Percentiles rank a stretch among this genome's conserved stretches.
Conservation (phyloP, 2,888 invertebrate genomes). For the Epirrhoe alternata region DNA sequence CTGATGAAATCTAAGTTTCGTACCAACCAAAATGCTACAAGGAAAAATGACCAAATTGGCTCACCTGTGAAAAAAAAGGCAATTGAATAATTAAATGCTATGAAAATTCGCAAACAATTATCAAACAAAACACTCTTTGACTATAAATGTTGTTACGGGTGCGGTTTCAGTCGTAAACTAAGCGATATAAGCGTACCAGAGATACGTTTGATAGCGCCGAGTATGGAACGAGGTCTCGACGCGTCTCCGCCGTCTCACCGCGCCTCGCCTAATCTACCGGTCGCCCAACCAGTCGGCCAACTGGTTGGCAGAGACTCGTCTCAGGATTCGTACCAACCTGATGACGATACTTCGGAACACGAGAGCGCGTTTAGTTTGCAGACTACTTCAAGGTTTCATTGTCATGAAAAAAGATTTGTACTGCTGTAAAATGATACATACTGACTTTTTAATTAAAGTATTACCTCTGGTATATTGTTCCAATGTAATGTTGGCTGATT, state of each 20-base stretch:
- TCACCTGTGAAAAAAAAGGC: background rate
- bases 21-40: background rate
- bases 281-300: conserved; percentile 26
- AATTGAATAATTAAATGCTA: background rate
- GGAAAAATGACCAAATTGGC: background rate
- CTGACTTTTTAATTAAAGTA: no score
- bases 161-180: conserved; percentile 86
- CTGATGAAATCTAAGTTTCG: background rate
- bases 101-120: background rate
- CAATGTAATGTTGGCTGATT: no score
- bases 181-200: conserved; percentile 91
- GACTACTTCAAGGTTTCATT: conserved; percentile 73
- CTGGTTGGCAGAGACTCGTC: conserved; percentile 38
- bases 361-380: conserved; percentile 83
- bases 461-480: no score
- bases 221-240: conserved; percentile 92
- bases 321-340: conserved; percentile 42
- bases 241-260: conserved; percentile 54
- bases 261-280: conserved; percentile 39
- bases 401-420: conserved; percentile 39
- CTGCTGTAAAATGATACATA: conserved; percentile 22
- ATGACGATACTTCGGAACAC: conserved; percentile 77
- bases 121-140: background rate
- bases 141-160: conserved; percentile 12
- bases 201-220: conserved; percentile 93